Conservation (phyloP, 2,797 vertebrate genomes). For the Phaenicophaeus curvirostris region DNA sequence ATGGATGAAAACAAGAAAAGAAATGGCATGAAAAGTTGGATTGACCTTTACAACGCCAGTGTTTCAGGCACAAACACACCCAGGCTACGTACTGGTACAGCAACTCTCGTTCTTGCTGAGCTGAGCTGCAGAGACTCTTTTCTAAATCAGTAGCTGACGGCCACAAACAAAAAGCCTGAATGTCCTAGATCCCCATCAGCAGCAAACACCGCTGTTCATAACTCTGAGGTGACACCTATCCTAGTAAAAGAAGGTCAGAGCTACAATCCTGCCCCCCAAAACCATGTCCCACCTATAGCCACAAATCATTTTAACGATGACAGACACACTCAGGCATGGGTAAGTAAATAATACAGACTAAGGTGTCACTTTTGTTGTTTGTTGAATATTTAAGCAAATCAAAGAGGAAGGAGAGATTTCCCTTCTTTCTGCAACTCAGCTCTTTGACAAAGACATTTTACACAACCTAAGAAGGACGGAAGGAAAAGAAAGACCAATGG, state of each 20-base stretch:
- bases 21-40: neutral
- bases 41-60: neutral
- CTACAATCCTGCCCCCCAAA: neutral
- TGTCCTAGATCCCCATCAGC: neutral
- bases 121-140: neutral
- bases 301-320: neutral
- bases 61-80: neutral
- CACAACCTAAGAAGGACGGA: neutral
- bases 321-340: neutral
- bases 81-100: neutral
- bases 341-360: neutral
- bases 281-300: neutral
- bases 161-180: neutral
- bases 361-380: neutral
- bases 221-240: neutral
- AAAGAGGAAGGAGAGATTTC: neutral
- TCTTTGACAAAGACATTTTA: neutral
- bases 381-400: neutral
- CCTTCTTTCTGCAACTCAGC: neutral
- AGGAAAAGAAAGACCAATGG: neutral
- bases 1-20: neutral
- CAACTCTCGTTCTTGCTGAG: neutral
- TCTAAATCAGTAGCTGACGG: neutral
- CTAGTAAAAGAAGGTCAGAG: neutral
- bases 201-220: neutral